Conservation (phyloP, 2,113 vertebrate species). For the Nothocercus nigrocapillus region DNA sequence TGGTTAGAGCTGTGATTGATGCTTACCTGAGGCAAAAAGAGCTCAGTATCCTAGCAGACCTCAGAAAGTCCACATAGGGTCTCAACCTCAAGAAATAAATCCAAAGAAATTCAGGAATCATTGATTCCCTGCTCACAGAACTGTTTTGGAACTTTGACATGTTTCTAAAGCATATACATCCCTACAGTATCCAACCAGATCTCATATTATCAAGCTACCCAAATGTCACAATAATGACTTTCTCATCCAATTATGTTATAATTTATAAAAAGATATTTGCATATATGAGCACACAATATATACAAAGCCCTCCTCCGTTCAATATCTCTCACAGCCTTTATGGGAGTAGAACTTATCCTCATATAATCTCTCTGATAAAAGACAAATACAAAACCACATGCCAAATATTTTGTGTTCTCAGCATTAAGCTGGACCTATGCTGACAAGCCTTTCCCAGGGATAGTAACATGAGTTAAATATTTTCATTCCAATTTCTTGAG, state of each 20-base stretch:
- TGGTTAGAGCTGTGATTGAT: background rate
- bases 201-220: background rate
- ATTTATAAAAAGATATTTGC: background rate
- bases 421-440: constrained; percentile 53
- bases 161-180: background rate
- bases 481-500: constrained; percentile 75
- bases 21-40: constrained; percentile 22
- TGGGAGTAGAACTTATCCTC: background rate
- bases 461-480: constrained; percentile 68
- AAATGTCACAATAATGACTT: background rate
- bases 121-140: constrained; percentile 14
- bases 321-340: background rate
- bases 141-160: background rate
- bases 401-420: constrained; percentile 42
- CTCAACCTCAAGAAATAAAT: constrained; percentile 46
- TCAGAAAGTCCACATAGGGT: background rate
- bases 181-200: background rate
- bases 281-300: background rate
- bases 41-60: background rate
- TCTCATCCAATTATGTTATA: background rate
- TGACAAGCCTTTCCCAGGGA: constrained; percentile 59
- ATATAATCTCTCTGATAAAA: background rate
- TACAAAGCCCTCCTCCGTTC: background rate
- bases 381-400: constrained; percentile 4
- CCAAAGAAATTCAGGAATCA: constrained; percentile 21